Evolutionary conservation across 2,888 invertebrate genomes (phyloP), one percentile per base, ranked within the genome.

Genomic region (Monochamus alternatus): DNA sequence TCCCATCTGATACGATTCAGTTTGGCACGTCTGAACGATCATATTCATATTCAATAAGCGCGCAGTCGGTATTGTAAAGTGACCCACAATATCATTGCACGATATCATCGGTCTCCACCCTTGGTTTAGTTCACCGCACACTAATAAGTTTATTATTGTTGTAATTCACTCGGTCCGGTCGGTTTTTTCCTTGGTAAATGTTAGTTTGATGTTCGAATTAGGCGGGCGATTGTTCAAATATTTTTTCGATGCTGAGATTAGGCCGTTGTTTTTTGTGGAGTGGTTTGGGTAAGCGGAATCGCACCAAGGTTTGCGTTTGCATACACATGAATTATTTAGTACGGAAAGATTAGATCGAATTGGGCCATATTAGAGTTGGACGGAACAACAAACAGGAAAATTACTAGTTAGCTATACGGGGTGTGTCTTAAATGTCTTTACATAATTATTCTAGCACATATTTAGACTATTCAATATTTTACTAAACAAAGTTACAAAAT

Each of bases 1-100:
- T 78, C 74, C 74, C 78, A 83, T 83, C 83, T 80, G 83, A 83
- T 83, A 83, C 62, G 81, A 83, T 83, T 82, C 81, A 81, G 76
- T 79, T 80, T 73, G 73, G 78, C 78, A 81, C 80, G 81, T 81
- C 66, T 82, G 79, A 83, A 78, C 77, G 83, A 82, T 82, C 81
- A 82, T 82, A 81, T 83, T 82, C 83, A 82, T 82, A 83, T 81
- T 81, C 81, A 80, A 81, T 81, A 81, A 80, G 77, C 60, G 74
- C 30, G 74, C 75, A 69, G 47, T 65, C 58, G 67, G 75, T 59
- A 78, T 81, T 80, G 78, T 78, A 76, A n/a, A 81, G 76, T 81
- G 83, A 81, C 81, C 83, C 78, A 78, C 77, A 73, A 75, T 70
- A 76, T 75, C 81, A 76, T 73, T 75, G 73, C 75, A 63, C 62